Evolutionary conservation across 2,888 invertebrate genomes (phyloP), one percentile per base, ranked within the genome.

Genomic region (Eupithecia subumbrata): DNA sequence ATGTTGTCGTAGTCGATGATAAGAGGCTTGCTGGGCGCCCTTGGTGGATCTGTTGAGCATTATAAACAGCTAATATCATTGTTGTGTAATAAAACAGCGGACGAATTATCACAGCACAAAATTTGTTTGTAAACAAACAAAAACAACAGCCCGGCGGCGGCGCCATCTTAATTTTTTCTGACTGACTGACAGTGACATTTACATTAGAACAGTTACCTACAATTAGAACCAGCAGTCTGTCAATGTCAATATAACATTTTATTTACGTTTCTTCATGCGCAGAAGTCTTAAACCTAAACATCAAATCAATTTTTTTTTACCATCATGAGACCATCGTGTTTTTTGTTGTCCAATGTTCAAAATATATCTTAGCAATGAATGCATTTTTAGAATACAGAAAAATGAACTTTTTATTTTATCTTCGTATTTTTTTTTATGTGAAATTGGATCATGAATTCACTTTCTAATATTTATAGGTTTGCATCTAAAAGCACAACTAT

Each of bases 1-100:
- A 96, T 96, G 87, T 98, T 98, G 91, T 99, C 99, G 91, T 98
- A 99, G 87, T 99, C 99, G 79, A 96, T 96, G 83, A 98, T 97
- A 69, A 97, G 97, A 0, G 99, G 99, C 91, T 98, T 98, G 75
- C 98, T 97, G 71, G 99, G 99, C 82, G 97, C 96, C 81, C 97
- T 97, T 73, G 99, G 98, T 84, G 98, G 98, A 89, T 98, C 98
- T 97, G 87, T 1, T 69, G 69, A 70, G 40, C 82, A 76, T 80
- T 71, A 76, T 70, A 34, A 40, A 69, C 16, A 9, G 69, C 60
- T 68, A 68, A 1, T 48, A 72, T 1, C n/a, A 48, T 18, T 22
- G 60, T 64, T 45, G 5, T 9, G 16, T 30, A 14, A 45, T 16
- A 69, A 64, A 69, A 43, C 25, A 37, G 11, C 16, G 25, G 16